Base-by-base conservation (phyloP, 1,140 invertebrate genomes). In the Antheraea pernyi region DNA sequence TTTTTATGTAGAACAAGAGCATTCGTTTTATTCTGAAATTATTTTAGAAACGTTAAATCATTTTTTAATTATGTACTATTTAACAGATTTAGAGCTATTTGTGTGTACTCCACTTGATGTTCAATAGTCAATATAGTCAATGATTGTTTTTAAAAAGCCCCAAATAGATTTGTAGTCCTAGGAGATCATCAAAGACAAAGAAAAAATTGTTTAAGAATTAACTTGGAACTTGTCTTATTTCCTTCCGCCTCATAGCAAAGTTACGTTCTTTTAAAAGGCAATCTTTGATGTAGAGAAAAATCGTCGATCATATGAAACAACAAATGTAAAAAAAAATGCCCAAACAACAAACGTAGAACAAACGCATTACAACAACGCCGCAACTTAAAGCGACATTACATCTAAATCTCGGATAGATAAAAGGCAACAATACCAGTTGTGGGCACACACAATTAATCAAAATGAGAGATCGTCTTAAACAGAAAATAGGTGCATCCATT, bases 401-500 rank as follows among this genome's bases (percentile, higher is more conserved):
- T 77, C 83, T 84, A 87, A 83, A 87, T 84, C 80, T 79, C 69
- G 69, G 65, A 72, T 71, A 87, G 81, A 87, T 85, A 84, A 83
- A 79, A 63, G 73, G 68, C 76, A 84, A 82, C 83, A 84, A 85
- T 86, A 70, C 63, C 46, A 53, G 46, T 63, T 61, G 69, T 68
- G 62, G 60, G 75, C 71, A 69, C 53, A 60, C 48, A 68, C 81
- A 74, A 87, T 88, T 83, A 84, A 88, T 88, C 85, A 88, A 81
- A 79, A 82, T 84, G 83, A 87, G 78, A 81, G 77, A 84, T 87
- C 78, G 82, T 77, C 78, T 75, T 72, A 75, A 71, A 81, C 81
- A 76, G 39, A 75, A 78, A 84, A 84, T 84, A 83, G 85, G 83
- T 86, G 85, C 83, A 84, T 85, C 84, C 83, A 86, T 85, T 85